Evolutionary conservation across 1,140 invertebrate species (phyloP).

Genomic region (Aricia agestis): DNA sequence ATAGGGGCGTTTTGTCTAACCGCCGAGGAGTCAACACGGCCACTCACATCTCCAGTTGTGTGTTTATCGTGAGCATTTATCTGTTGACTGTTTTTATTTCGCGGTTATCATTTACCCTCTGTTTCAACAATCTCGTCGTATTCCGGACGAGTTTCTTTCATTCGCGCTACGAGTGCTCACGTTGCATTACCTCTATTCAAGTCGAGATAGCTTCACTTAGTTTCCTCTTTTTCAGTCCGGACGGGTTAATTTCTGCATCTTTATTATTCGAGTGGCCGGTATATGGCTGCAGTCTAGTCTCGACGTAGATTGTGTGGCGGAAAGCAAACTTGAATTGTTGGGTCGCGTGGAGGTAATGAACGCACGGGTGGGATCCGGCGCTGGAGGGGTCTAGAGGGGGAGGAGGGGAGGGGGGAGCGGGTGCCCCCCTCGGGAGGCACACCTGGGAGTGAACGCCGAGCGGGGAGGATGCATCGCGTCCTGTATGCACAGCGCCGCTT

Average conservation of each 20-base stretch:
- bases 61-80: slow-evolving; percentile 75
- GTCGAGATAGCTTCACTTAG: slow-evolving; percentile 74
- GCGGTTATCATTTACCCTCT: slow-evolving; percentile 72
- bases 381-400: slow-evolving; percentile 66
- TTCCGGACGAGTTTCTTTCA: slow-evolving; percentile 69
- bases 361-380: slow-evolving; percentile 65
- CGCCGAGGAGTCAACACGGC: slow-evolving; percentile 45
- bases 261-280: slow-evolving; percentile 73
- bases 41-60: slow-evolving; percentile 43
- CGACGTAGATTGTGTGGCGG: slow-evolving; percentile 70
- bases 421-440: slow-evolving; percentile 34
- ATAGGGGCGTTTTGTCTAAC: neutral
- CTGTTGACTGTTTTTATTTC: slow-evolving; percentile 76
- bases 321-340: slow-evolving; percentile 75
- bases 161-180: slow-evolving; percentile 65
- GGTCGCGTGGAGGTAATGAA: slow-evolving; percentile 72
- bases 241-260: slow-evolving; percentile 73
- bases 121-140: slow-evolving; percentile 59
- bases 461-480: slow-evolving; percentile 58
- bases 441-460: slow-evolving; percentile 32
- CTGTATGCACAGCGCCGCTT: slow-evolving; percentile 73
- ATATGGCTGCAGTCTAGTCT: slow-evolving; percentile 59
- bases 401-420: slow-evolving; percentile 37
- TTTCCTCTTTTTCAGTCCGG: slow-evolving; percentile 70
- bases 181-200: slow-evolving; percentile 70